phyloP scores from a whole-genome alignment of 2,888 invertebrate genomes.

The Apamea crenata region DNA sequence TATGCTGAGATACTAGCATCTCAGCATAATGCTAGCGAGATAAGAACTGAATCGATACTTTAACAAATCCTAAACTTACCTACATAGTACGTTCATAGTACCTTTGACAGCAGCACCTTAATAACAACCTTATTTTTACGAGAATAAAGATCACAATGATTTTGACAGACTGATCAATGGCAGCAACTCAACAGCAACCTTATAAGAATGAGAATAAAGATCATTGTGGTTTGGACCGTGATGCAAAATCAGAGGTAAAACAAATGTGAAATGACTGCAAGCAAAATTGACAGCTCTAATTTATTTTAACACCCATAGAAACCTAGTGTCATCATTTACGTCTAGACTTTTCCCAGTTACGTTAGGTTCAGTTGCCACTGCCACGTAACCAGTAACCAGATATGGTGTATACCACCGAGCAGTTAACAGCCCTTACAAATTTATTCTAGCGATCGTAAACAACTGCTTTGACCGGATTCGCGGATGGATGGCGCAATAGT shows the following conservation, averaged over 20 bases:
- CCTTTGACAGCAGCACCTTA: too few species aligned
- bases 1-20: too few species aligned
- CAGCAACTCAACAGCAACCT: too few species aligned
- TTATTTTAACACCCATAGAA: background rate
- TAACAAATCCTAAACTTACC: too few species aligned
- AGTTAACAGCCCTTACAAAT: slow-evolving; percentile 45
- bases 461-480: slow-evolving; percentile 33
- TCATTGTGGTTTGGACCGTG: too few species aligned
- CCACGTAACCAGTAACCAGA: slow-evolving; percentile 1
- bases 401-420: slow-evolving; percentile 16
- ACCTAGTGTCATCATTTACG: slow-evolving; percentile 1
- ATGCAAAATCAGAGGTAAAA: too few species aligned
- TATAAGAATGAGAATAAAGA: too few species aligned
- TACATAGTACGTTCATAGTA: too few species aligned
- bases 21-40: background rate
- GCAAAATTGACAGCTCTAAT: background rate
- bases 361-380: background rate
- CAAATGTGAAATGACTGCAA: background rate
- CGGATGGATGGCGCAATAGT: slow-evolving; percentile 38
- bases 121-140: too few species aligned
- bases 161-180: too few species aligned
- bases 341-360: slow-evolving; percentile 20
- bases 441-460: slow-evolving; percentile 31
- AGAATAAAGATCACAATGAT: too few species aligned
- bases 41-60: too few species aligned